phyloP scores from a whole-genome alignment of 2,888 invertebrate genomes.

The Pterobdella sp. region DNA sequence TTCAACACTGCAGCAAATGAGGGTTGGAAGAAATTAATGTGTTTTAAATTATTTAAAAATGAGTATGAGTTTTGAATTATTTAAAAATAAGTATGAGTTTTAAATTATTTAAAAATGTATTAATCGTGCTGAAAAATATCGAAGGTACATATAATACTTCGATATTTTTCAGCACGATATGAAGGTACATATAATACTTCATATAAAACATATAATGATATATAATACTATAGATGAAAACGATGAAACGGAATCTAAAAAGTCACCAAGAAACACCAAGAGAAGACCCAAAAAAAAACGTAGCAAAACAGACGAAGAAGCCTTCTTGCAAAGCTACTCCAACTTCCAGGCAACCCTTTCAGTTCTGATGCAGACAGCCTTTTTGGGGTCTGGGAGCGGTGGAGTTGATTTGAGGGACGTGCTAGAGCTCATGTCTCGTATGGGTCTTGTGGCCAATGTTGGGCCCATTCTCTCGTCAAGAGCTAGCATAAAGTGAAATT shows the following conservation, averaged over 20 bases:
- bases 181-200: too few species aligned
- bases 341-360: constrained; percentile 15
- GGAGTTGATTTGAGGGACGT: constrained; percentile 28
- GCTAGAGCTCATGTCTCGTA: constrained; percentile 36
- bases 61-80: too few species aligned
- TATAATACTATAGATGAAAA: too few species aligned
- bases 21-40: too few species aligned
- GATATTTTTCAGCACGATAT: too few species aligned
- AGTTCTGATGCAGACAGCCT: constrained; percentile 17
- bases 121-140: too few species aligned
- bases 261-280: background rate
- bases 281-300: background rate
- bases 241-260: background rate
- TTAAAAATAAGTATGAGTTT: too few species aligned
- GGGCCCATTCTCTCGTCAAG: constrained; percentile 34
- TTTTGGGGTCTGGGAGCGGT: background rate
- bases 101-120: too few species aligned
- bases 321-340: constrained; percentile 14
- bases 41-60: too few species aligned
- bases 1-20: constrained; percentile 23
- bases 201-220: too few species aligned
- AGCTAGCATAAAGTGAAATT: constrained; percentile 34
- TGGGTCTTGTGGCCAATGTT: constrained; percentile 38
- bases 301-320: background rate
- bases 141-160: too few species aligned